Evolutionary conservation across 2,797 vertebrate genomes (phyloP).

Genomic region (Miichthys miiuy): DNA sequence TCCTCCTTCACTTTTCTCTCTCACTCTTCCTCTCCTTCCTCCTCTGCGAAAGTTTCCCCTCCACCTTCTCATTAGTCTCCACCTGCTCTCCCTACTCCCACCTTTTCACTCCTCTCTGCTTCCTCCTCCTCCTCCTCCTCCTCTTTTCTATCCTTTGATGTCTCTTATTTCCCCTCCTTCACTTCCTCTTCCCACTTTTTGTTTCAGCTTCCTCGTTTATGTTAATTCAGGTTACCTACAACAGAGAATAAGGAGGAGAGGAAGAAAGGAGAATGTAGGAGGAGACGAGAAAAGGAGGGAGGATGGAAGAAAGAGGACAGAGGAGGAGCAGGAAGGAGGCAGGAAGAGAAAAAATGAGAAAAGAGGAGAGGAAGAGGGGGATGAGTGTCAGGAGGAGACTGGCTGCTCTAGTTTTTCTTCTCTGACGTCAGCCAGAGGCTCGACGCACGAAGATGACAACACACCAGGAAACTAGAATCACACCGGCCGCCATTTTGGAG

Average conservation of each 20-base stretch:
- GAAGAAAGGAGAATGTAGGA: background rate
- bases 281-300: background rate
- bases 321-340: background rate
- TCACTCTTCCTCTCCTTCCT: no score
- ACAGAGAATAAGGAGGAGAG: background rate
- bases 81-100: background rate
- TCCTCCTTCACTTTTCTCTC: background rate
- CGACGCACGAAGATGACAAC: conserved; percentile 17
- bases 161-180: background rate
- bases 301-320: background rate
- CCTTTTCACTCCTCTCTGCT: no score
- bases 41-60: background rate
- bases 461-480: conserved; percentile 16
- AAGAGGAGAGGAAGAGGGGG: background rate
- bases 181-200: background rate
- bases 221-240: background rate
- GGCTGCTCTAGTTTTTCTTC: conserved; percentile 44
- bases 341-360: background rate
- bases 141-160: no score
- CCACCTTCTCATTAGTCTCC: background rate
- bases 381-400: background rate
- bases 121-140: background rate
- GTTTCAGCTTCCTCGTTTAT: background rate
- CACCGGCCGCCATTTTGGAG: conserved; percentile 18
- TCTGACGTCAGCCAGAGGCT: conserved; percentile 24